Conservation (phyloP, 2,888 invertebrate species). For the Allolobophora icterica region DNA sequence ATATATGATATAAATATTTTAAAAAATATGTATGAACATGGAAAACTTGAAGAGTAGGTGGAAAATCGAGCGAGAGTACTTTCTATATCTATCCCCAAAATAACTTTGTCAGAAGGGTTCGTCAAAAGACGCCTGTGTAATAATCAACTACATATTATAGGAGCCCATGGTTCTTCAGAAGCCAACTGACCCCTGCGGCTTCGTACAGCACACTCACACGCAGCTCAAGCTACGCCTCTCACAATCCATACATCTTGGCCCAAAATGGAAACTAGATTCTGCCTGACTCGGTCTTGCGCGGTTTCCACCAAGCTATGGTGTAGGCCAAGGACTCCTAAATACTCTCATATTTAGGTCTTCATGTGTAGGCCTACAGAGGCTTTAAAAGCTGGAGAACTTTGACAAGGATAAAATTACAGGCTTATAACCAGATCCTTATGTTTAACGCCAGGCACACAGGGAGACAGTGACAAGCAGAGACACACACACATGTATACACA, state of each 20-base stretch:
- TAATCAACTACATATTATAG: too few species aligned
- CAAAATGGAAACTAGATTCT: background rate
- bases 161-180: background rate
- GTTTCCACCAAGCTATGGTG: background rate
- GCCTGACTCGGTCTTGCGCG: background rate
- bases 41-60: background rate
- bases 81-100: too few species aligned
- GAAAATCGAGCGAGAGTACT: too few species aligned
- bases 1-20: background rate
- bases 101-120: background rate
- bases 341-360: too few species aligned
- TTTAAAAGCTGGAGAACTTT: slow-evolving; percentile 8
- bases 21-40: background rate
- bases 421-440: background rate
- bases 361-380: background rate
- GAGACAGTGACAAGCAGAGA: too few species aligned
- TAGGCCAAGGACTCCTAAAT: too few species aligned
- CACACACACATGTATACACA: too few species aligned
- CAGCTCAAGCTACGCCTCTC: background rate
- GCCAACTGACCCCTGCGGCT: background rate
- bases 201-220: background rate
- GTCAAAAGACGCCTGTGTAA: too few species aligned
- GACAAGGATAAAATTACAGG: background rate
- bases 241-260: background rate
- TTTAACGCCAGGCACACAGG: background rate